Percentiles rank a stretch among this genome's conserved stretches.
phyloP scores from a whole-genome alignment of 2,888 invertebrate species.

The Oxyscelio sp. region DNA sequence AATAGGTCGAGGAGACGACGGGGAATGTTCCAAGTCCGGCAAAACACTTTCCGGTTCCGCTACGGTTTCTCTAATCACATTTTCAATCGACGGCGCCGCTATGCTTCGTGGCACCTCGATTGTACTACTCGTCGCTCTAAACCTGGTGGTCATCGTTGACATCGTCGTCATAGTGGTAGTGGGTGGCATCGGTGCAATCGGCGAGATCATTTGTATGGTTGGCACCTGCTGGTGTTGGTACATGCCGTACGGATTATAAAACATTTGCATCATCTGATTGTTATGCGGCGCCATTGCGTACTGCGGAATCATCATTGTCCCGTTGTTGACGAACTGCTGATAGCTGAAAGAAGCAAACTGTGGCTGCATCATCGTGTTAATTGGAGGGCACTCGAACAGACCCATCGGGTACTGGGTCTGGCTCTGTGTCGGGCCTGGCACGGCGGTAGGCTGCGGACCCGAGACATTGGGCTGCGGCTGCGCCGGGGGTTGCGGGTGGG shows the following conservation, averaged over 20 bases:
- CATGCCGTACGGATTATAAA: slow-evolving; percentile 89
- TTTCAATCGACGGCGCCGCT: slow-evolving; percentile 71
- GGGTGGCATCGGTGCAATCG: no score
- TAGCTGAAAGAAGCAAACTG: slow-evolving; percentile 89
- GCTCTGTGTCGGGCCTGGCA: slow-evolving; percentile 76
- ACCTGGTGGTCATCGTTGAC: slow-evolving; percentile 75
- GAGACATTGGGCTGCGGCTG: slow-evolving; percentile 72
- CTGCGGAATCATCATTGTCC: slow-evolving; percentile 89
- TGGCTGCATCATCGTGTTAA: slow-evolving; percentile 86
- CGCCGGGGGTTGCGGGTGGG: slow-evolving; percentile 77
- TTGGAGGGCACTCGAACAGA: slow-evolving; percentile 87
- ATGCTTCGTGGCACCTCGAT: slow-evolving; percentile 52
- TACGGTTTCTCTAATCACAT: slow-evolving; percentile 78
- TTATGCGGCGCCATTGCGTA: slow-evolving; percentile 89
- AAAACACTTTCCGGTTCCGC: slow-evolving; percentile 80
- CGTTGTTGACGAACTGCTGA: slow-evolving; percentile 90
- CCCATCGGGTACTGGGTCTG: slow-evolving; percentile 86
- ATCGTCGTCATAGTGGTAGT: slow-evolving; percentile 82
- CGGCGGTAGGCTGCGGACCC: slow-evolving; percentile 80
- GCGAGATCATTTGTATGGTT: no score
- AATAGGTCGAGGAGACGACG: not conserved
- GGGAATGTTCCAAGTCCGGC: slow-evolving; percentile 81
- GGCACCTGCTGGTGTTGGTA: slow-evolving; percentile 90
- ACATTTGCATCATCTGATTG: slow-evolving; percentile 89
- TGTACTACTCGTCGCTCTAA: slow-evolving; percentile 67